Evolutionary conservation across 2,113 vertebrate genomes (phyloP).

Genomic region (Saccopteryx leptura): DNA sequence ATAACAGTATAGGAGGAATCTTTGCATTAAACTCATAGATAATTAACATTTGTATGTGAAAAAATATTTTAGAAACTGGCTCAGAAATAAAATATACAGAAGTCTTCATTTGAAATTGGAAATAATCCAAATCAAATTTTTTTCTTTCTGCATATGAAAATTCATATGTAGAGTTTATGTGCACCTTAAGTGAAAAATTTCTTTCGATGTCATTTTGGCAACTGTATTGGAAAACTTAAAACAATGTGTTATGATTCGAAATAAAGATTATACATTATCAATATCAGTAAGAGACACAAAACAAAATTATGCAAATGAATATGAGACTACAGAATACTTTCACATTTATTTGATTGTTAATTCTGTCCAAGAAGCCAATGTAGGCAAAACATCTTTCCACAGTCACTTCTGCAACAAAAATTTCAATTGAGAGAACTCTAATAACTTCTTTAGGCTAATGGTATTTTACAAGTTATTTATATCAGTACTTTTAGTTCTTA

Average conservation of each 20-base stretch:
- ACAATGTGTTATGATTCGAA: constrained; percentile 44
- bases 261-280: constrained; percentile 25
- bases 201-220: constrained; percentile 43
- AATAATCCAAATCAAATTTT: constrained; percentile 39
- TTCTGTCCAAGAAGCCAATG: not conserved
- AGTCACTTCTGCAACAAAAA: constrained; percentile 18
- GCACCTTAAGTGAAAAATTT: constrained; percentile 38
- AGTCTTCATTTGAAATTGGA: constrained; percentile 55
- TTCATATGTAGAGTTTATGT: constrained; percentile 35
- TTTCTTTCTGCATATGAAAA: constrained; percentile 49
- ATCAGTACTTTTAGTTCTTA: not conserved
- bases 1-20: not conserved
- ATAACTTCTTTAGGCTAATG: not conserved
- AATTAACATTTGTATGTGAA: constrained; percentile 9
- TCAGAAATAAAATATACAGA: constrained; percentile 59
- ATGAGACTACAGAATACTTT: not conserved
- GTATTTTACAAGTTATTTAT: not conserved
- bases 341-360: constrained; percentile 26
- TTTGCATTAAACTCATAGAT: constrained; percentile 13
- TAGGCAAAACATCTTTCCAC: constrained; percentile 30
- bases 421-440: not conserved
- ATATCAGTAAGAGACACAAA: constrained; percentile 16
- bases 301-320: not conserved
- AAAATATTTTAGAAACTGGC: constrained; percentile 12
- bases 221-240: constrained; percentile 44